Base-by-base conservation (phyloP, 2,113 vertebrate species). In the Labeo catla region DNA sequence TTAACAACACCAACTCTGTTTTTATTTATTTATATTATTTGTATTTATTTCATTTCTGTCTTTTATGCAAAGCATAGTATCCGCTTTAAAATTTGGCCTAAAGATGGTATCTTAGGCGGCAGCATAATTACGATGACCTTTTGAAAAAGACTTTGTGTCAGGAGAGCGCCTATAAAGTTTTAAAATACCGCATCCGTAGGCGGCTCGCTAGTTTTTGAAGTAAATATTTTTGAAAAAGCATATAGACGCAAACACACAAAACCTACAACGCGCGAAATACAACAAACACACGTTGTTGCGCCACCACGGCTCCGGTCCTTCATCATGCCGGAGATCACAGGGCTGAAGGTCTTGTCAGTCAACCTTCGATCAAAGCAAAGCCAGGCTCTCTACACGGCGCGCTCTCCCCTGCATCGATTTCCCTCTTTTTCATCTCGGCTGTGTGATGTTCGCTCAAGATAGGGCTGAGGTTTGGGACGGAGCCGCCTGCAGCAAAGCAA, bases 311-410 rank as follows among this genome's bases (percentile, higher is more conserved):
- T 68, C 28, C 49, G 54, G 81, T 79, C 86, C 81, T 87, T 87
- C 88, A 79, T 80, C 66, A 68, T 79, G 66, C 65, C 28, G 65
- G 43, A 86, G 87, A 88, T 88, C 84, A 89, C 66, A 87, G 63
- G 70, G 70, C 76, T 74, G 83, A 88, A 87, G 76, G 57, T 79
- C 84, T 88, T 88, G 89, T 88, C 89, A 88, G 89, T 90, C 89
- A 87, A 84, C 68, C 43, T 84, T 86, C 89, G 86, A 88, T 90
- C 89, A 90, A 88, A 87, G 89, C 83, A 5, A 68, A 83, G 65
- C 87, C 86, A 85, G 78, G 72, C 57, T 88, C 82, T 88, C 82
- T 74, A 87, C 80, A 82, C 73, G 50, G 83, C 78, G 15, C 80
- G 68, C 83, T 86, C 83, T 87, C 87, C 45, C 77, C 80, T 57